Conservation (phyloP, 2,888 invertebrate genomes). For the Sisyra terminalis region DNA sequence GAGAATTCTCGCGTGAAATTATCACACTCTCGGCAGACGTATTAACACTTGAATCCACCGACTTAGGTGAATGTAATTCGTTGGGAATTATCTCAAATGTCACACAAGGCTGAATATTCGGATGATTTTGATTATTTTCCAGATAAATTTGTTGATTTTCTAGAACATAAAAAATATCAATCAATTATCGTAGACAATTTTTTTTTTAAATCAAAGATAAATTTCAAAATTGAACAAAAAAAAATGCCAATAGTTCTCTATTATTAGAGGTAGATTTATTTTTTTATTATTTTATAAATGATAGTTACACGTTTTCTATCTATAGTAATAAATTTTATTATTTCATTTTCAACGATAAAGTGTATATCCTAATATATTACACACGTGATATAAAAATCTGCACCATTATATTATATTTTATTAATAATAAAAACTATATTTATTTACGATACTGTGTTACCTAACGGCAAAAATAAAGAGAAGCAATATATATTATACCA, state of each 20-base stretch:
- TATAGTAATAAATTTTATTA: background rate
- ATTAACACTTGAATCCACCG: background rate
- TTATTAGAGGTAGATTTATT: constrained; percentile 31
- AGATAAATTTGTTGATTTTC: constrained; percentile 19
- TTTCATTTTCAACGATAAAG: background rate
- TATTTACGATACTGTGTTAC: background rate
- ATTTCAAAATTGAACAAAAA: background rate
- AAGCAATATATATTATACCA: too few relatives aligned
- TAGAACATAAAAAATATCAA: constrained; percentile 2
- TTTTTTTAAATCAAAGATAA: background rate
- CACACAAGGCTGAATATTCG: constrained; percentile 22
- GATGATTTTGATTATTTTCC: constrained; percentile 26
- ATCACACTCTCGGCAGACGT: constrained; percentile 23
- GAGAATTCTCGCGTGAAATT: constrained; percentile 22
- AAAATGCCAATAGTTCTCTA: constrained; percentile 9
- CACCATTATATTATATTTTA: background rate
- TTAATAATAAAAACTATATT: background rate
- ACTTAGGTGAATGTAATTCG: background rate
- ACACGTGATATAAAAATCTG: constrained; percentile 1
- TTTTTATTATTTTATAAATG: constrained; percentile 1
- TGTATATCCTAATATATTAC: background rate
- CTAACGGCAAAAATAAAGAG: background rate
- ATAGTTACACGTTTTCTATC: background rate
- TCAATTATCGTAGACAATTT: too few relatives aligned
- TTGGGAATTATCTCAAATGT: constrained; percentile 19